phyloP scores from a whole-genome alignment of 2,888 invertebrate species.

The Lepeophtheirus nordmannii region DNA sequence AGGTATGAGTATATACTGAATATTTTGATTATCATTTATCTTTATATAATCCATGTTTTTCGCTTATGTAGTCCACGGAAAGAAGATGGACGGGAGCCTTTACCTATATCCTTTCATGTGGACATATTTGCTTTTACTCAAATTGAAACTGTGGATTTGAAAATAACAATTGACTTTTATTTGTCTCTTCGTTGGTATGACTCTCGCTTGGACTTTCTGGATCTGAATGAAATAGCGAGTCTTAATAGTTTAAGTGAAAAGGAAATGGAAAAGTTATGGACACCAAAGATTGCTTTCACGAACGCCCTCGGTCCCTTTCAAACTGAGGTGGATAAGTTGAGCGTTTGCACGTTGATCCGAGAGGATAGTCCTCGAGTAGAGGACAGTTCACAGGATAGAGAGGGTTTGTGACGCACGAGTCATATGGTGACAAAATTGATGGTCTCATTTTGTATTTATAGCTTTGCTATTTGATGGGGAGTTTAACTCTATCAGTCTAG shows the following conservation, averaged over 20 bases:
- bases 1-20: too few relatives aligned
- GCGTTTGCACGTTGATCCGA: neutral
- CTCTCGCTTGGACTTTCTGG: constrained; percentile 14
- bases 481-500: constrained; percentile 9
- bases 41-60: too few relatives aligned
- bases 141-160: constrained; percentile 17
- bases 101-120: constrained; percentile 9
- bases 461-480: constrained; percentile 17
- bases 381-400: constrained; percentile 5
- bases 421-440: neutral
- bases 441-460: neutral
- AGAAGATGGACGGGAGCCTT: neutral
- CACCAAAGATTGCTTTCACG: constrained; percentile 19
- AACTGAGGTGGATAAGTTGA: constrained; percentile 21
- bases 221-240: constrained; percentile 8
- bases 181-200: constrained; percentile 22
- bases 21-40: too few relatives aligned
- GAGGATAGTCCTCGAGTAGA: constrained; percentile 14
- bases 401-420: neutral
- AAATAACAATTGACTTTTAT: constrained; percentile 19
- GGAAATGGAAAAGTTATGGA: constrained; percentile 19
- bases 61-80: neutral
- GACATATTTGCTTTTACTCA: constrained; percentile 17
- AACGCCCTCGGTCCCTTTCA: constrained; percentile 25
- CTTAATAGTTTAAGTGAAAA: constrained; percentile 12